Evolutionary conservation across 2,888 invertebrate genomes (phyloP), one percentile per base, ranked within the genome.

Genomic region (Drosophila quinaria): DNA sequence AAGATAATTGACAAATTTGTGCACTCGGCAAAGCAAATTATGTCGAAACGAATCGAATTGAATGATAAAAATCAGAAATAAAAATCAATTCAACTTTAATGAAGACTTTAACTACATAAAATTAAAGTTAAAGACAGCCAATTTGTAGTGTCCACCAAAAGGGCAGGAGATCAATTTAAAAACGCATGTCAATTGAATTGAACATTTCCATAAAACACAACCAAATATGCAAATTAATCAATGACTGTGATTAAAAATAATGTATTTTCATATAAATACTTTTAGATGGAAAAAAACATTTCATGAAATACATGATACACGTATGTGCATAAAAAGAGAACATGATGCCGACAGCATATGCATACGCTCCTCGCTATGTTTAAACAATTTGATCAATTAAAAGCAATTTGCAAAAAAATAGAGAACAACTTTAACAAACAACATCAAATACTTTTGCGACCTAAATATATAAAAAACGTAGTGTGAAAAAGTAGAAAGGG

Each of bases 351-450:
- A 17, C 31, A 64, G 52, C 55, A 69, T 68, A 62, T 81, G 64
- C 62, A 54, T 60, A 47, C 51, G 54, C 67, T 74, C 50, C 65
- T 42, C 19, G 41, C 41, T 42, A n/a, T 42, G 64, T 69, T 75
- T 69, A 70, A 83, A 70, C 79, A 72, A 86, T 83, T 80, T 83
- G 64, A 72, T 70, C 88, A 87, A 87, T 86, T 87, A 86, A 86
- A 85, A 70, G 70, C 85, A 74, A 75, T 81, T 85, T 77, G 19
- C 39, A 19, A 61, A 60, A 65, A 35, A 58, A 63, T 39, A 65
- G 37, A 25, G 31, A 62, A 68, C 63, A 63, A 25, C 52, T 49
- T 55, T 13, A 17, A 62, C 42, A 65, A 74, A 68, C 60, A 70
- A 59, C 42, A 49, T 39, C 17, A 58, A 73, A 63, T 39, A 66